These are phyloP conservation scores for Vanessa tameamea DNA, from an alignment of 1,140 invertebrate genomes.

Conservation along the genomic window DNA sequence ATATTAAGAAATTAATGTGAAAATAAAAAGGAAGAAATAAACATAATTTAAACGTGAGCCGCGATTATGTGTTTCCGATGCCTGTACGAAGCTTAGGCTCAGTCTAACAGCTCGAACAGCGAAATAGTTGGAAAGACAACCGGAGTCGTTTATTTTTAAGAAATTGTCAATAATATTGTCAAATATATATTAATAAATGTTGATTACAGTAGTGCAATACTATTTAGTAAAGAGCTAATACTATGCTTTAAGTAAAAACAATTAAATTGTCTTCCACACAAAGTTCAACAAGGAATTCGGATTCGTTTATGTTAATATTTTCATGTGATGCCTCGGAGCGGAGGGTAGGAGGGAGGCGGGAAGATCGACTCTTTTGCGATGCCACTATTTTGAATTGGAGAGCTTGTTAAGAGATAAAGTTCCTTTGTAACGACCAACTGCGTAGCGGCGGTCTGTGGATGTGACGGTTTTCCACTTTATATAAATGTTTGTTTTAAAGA, in stretches of 20 bases:
- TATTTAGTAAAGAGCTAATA: not conserved
- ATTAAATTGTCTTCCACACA: not conserved
- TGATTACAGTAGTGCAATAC: too few species aligned
- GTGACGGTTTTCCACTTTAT: not conserved
- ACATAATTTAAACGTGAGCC: too few species aligned
- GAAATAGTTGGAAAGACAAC: too few species aligned
- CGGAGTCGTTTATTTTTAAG: too few species aligned
- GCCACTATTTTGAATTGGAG: not conserved
- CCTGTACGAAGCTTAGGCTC: too few species aligned
- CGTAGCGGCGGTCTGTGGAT: not conserved
- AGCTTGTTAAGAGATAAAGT: slow-evolving; percentile 3
- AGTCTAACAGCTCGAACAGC: too few species aligned
- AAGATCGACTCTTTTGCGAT: not conserved
- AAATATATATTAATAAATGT: too few species aligned
- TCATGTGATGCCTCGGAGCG: not conserved
- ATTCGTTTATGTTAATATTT: slow-evolving; percentile 5
- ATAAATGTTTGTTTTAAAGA: not conserved
- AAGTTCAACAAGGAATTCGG: not conserved
- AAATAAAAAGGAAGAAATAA: too few species aligned
- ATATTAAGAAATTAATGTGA: too few species aligned
- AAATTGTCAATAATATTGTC: too few species aligned
- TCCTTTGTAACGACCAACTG: not conserved
- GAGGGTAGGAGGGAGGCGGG: not conserved
- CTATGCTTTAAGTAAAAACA: not conserved
- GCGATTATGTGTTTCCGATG: too few species aligned